Conservation (phyloP, 2,888 invertebrate species). For the Hypercompe scribonia region DNA sequence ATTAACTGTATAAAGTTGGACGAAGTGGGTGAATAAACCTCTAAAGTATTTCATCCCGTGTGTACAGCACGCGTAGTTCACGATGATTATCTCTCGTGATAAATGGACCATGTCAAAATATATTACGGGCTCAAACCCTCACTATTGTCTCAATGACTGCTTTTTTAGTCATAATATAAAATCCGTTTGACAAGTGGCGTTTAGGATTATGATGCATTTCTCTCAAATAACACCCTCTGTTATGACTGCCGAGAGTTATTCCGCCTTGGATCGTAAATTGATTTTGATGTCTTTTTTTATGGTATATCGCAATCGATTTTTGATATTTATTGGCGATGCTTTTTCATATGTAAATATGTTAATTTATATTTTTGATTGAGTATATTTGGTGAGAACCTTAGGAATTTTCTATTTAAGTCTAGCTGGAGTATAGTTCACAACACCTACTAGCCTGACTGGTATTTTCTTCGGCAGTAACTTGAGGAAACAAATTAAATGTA, state of each 20-base stretch:
- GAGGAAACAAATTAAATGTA: slow-evolving; percentile 62
- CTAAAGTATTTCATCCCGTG: slow-evolving; percentile 76
- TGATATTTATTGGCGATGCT: slow-evolving; percentile 72
- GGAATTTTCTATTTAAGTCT: slow-evolving; percentile 39
- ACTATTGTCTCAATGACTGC: slow-evolving; percentile 86
- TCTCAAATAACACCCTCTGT: slow-evolving; percentile 64
- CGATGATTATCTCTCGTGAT: slow-evolving; percentile 83
- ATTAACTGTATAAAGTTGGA: slow-evolving; percentile 64
- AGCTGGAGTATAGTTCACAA: slow-evolving; percentile 12
- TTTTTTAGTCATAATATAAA: slow-evolving; percentile 83
- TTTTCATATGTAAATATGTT: slow-evolving; percentile 82
- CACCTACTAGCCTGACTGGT: slow-evolving; percentile 36
- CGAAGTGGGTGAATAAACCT: slow-evolving; percentile 71
- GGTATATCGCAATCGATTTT: slow-evolving; percentile 77
- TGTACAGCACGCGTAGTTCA: slow-evolving; percentile 61
- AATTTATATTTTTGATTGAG: slow-evolving; percentile 63
- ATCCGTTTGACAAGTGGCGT: slow-evolving; percentile 80
- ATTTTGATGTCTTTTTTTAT: slow-evolving; percentile 81
- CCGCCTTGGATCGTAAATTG: slow-evolving; percentile 76
- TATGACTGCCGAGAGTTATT: slow-evolving; percentile 65
- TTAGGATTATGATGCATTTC: slow-evolving; percentile 76
- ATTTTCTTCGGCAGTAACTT: slow-evolving; percentile 50
- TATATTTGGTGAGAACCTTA: slow-evolving; percentile 47
- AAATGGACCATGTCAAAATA: slow-evolving; percentile 84
- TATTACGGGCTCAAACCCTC: slow-evolving; percentile 78